Percentiles rank a stretch among this genome's conserved stretches.
These are phyloP conservation scores for Epinephelus moara DNA, from an alignment of 2,113 vertebrate genomes.

Conservation along the genomic window DNA sequence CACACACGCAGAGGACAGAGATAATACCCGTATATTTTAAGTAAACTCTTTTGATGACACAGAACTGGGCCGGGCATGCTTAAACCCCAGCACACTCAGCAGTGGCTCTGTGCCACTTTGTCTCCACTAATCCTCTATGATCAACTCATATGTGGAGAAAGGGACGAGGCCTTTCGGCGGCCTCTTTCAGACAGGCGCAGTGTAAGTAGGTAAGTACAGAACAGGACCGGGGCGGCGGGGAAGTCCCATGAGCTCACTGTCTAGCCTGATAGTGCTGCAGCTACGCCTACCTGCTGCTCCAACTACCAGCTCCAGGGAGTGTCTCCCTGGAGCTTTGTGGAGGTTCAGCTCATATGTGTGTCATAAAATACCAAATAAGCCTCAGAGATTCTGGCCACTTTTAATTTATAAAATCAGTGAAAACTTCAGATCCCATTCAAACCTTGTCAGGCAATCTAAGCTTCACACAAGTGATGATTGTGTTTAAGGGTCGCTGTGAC, in stretches of 20 bases:
- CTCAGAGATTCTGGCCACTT: not conserved
- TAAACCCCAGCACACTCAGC: constrained; percentile 58
- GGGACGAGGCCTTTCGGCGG: constrained; percentile 35
- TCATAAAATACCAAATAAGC: constrained; percentile 26
- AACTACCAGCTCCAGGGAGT: constrained; percentile 46
- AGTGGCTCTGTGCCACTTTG: constrained; percentile 67
- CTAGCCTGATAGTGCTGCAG: constrained; percentile 68
- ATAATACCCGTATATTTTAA: constrained; percentile 69
- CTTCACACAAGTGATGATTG: not conserved
- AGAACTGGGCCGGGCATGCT: constrained; percentile 65
- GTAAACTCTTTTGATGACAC: constrained; percentile 66
- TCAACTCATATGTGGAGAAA: constrained; percentile 57
- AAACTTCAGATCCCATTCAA: constrained; percentile 15
- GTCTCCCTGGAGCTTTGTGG: constrained; percentile 39
- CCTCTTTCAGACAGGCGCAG: constrained; percentile 47
- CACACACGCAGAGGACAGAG: constrained; percentile 32
- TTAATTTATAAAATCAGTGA: constrained; percentile 4
- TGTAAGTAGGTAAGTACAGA: constrained; percentile 70
- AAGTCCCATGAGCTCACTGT: constrained; percentile 83
- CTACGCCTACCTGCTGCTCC: constrained; percentile 64
- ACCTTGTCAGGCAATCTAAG: not conserved
- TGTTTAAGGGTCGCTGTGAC: constrained; percentile 28
- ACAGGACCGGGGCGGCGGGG: constrained; percentile 59
- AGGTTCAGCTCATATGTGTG: constrained; percentile 32
- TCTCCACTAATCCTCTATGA: constrained; percentile 70